Conservation (phyloP, 2,113 vertebrate species). For the Austrofundulus limnaeus region DNA sequence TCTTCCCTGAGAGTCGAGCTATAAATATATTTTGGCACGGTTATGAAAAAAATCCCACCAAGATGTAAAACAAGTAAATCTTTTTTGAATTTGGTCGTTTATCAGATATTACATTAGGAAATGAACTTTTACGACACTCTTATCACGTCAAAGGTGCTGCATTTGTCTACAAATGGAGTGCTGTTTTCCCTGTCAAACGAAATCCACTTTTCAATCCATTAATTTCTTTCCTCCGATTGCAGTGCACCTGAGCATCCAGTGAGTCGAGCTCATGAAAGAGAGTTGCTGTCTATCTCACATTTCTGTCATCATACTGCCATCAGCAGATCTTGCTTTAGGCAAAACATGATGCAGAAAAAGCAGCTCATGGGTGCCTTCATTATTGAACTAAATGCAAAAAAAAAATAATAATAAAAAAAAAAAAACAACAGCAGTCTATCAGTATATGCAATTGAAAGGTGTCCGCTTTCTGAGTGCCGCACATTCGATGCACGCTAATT, state of each 20-base stretch:
- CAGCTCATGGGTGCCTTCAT: constrained; percentile 24
- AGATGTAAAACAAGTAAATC: too few relatives aligned
- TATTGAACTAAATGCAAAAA: constrained; percentile 20
- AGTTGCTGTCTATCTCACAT: constrained; percentile 24
- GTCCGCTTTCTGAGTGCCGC: neutral
- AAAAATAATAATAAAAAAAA: too few relatives aligned
- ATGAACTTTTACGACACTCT: neutral
- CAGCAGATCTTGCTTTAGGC: constrained; percentile 33
- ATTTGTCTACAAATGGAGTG: constrained; percentile 25
- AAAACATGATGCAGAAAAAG: constrained; percentile 26
- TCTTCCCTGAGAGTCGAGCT: too few relatives aligned
- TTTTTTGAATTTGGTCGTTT: constrained; percentile 1
- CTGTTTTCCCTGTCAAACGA: constrained; percentile 42
- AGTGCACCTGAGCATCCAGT: constrained; percentile 33
- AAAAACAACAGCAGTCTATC: constrained; percentile 8
- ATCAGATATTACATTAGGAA: constrained; percentile 1
- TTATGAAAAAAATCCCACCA: too few relatives aligned
- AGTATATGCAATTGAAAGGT: neutral
- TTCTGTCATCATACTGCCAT: constrained; percentile 32
- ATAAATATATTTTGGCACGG: too few relatives aligned
- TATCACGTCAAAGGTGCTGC: constrained; percentile 1
- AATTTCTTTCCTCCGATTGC: constrained; percentile 42
- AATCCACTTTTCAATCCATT: constrained; percentile 36
- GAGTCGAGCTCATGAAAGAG: constrained; percentile 35
- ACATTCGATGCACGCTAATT: constrained; percentile 23